Evolutionary conservation across 2,113 vertebrate species (phyloP).

Genomic region (Desmodus rotundus): DNA sequence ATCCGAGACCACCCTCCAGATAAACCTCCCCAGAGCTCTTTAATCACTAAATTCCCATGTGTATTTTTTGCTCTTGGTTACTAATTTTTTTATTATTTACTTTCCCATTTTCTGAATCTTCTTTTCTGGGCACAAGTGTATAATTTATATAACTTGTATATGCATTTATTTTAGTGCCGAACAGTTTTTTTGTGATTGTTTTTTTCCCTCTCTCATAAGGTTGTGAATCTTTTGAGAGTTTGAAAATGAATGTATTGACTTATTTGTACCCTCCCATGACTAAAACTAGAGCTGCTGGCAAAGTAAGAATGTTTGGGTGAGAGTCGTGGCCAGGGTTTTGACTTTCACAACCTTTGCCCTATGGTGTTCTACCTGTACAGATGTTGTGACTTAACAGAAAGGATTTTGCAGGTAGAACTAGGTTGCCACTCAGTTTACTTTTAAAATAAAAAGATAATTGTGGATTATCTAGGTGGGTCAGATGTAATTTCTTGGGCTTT

Average conservation of each 20-base stretch:
- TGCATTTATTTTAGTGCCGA: background rate
- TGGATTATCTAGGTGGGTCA: background rate
- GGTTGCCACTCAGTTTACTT: background rate
- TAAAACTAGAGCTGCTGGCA: background rate
- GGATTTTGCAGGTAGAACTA: background rate
- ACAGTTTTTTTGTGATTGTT: background rate
- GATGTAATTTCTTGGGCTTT: background rate
- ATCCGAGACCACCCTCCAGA: background rate
- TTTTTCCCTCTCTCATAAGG: background rate
- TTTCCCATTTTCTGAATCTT: background rate
- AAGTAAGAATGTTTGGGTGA: background rate
- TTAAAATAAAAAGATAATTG: background rate
- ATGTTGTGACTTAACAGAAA: background rate
- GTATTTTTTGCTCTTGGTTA: background rate
- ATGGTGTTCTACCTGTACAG: background rate
- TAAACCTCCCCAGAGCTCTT: background rate
- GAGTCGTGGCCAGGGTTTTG: background rate
- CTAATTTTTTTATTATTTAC: background rate
- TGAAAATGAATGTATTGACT: background rate
- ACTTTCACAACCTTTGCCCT: background rate
- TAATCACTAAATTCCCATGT: background rate
- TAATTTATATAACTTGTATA: background rate
- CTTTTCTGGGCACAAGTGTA: background rate
- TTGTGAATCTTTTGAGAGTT: background rate
- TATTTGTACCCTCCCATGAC: background rate